Evolutionary conservation across 2,888 invertebrate genomes (phyloP).

Genomic region (Caenorhabditis auriculariae): DNA sequence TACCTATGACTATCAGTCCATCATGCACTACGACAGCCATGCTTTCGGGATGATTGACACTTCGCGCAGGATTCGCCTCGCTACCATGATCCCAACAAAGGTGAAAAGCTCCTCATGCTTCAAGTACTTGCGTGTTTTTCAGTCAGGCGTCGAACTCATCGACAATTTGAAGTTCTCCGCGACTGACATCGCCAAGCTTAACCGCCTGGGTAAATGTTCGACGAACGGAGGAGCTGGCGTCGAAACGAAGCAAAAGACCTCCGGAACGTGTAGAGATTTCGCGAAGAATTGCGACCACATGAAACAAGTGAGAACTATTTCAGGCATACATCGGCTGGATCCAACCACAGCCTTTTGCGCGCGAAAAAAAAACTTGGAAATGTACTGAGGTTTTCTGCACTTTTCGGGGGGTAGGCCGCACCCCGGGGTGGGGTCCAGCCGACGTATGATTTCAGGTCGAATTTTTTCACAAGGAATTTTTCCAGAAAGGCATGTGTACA

Average conservation of each 20-base stretch:
- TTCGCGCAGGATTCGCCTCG: slow-evolving; percentile 30
- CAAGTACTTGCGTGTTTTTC: not conserved
- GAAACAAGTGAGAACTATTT: slow-evolving; percentile 1
- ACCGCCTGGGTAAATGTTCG: slow-evolving; percentile 38
- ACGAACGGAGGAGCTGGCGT: not conserved
- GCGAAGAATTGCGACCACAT: not conserved
- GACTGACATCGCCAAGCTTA: slow-evolving; percentile 42
- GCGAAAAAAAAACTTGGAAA: too few relatives aligned
- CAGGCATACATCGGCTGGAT: too few relatives aligned
- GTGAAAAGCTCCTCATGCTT: slow-evolving; percentile 5
- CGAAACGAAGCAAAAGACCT: not conserved
- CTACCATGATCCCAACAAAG: slow-evolving; percentile 54
- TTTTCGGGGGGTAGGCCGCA: too few relatives aligned
- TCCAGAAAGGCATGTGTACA: slow-evolving; percentile 29
- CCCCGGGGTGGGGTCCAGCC: too few relatives aligned
- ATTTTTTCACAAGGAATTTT: not conserved
- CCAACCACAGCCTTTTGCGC: too few relatives aligned
- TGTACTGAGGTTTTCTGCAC: too few relatives aligned
- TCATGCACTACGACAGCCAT: slow-evolving; percentile 58
- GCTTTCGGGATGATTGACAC: slow-evolving; percentile 51
- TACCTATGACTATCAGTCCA: slow-evolving; percentile 47
- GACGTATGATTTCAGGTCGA: not conserved
- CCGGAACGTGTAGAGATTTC: not conserved
- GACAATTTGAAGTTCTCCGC: slow-evolving; percentile 45
- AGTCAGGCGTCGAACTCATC: slow-evolving; percentile 26